Percentiles rank a stretch among this genome's conserved stretches.
These are phyloP conservation scores for Microplitis manilae DNA, from an alignment of 2,888 invertebrate species.

Conservation along the genomic window DNA sequence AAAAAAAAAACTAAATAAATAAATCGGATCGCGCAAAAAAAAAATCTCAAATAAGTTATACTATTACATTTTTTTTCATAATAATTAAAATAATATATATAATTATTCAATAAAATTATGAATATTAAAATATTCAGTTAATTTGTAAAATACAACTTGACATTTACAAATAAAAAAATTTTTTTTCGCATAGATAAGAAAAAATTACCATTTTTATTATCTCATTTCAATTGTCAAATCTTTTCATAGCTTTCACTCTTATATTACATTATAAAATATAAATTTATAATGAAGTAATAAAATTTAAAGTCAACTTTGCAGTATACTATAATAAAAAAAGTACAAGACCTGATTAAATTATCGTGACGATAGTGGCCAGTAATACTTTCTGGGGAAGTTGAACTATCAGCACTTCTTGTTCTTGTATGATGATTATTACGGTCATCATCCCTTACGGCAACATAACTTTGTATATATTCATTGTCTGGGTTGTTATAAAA, in stretches of 20 bases:
- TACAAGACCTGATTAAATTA: constrained; percentile 54
- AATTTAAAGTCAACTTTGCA: background rate
- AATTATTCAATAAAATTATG: too few relatives aligned
- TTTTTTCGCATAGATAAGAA: too few relatives aligned
- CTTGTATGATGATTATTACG: constrained; percentile 59
- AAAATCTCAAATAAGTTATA: background rate
- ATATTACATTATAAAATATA: too few relatives aligned
- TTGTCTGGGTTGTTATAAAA: constrained; percentile 54
- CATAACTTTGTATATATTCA: constrained; percentile 57
- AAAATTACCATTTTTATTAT: too few relatives aligned
- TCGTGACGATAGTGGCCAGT: constrained; percentile 59
- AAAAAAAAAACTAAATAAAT: background rate
- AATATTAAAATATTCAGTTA: too few relatives aligned
- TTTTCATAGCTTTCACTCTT: too few relatives aligned
- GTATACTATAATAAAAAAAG: too few relatives aligned
- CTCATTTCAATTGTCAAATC: too few relatives aligned
- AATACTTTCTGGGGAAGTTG: constrained; percentile 55
- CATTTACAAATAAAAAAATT: too few relatives aligned
- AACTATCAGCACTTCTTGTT: constrained; percentile 59
- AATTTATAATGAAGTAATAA: background rate
- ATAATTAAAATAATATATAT: too few relatives aligned
- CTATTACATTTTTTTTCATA: too few relatives aligned
- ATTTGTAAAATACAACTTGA: too few relatives aligned
- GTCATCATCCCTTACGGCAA: constrained; percentile 54
- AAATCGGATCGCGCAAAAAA: background rate